Base-by-base conservation (phyloP, 2,113 vertebrate genomes). In the Phylloscopus trochiloides region DNA sequence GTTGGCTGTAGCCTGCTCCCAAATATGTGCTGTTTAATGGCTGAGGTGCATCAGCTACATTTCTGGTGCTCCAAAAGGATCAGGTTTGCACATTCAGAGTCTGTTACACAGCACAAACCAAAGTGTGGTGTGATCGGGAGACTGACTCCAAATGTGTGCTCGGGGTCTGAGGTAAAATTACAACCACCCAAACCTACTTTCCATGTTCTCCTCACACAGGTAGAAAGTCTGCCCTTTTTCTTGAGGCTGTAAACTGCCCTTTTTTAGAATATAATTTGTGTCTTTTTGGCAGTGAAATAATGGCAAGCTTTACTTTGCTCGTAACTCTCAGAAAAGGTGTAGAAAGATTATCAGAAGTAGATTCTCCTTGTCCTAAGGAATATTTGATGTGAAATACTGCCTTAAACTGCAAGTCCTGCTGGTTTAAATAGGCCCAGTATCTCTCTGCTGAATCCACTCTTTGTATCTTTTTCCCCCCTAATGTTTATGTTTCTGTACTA, bases 61-160 rank as follows among this genome's bases (percentile, higher is more conserved):
- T 43, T 26, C 5, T 47, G 38, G 24, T 28, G 2, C 40, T 70
- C 17, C 22, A 18, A 8, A 84, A 47, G 26, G 38, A 82, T 36
- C 28, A 43, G 4, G 54, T 80, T 65, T 45, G 50, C 36, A 16
- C 2, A 0, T 51, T 59, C 43, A 28, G 48, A 28, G 29, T 40
- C 21, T n/a, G n/a, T 67, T 48, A 9, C 1, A 3, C 36, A 43
- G 14, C 13, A 10, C 16, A 43, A 50, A 36, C 19, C 40, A 3
- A 73, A n/a, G 34, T 0, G 28, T 36, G 43, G 7, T 40, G 1
- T 55, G 48, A n/a, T 72, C 61, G 43, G 43, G 65, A 75, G 26
- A 4, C 4, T 6, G 28, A 58, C 40, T 71, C 42, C 0, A 0
- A 79, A 50, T 36, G 38, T 7, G 6, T 4, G 1, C 28, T 58